Evolutionary conservation across 2,113 vertebrate genomes (phyloP).

Genomic region (Natator depressus): DNA sequence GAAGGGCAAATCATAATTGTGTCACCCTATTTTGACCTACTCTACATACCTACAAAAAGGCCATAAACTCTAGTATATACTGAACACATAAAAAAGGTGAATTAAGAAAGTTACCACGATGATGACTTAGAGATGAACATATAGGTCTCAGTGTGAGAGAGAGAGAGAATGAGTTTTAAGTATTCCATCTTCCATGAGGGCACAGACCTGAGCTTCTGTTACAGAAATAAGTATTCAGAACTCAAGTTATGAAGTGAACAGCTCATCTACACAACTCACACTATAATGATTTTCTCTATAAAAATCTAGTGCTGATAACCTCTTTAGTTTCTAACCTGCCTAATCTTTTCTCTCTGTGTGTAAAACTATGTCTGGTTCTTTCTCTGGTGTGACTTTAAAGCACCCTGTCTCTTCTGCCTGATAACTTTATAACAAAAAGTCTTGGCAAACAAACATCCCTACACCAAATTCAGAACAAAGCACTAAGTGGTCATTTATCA

Average conservation of each 20-base stretch:
- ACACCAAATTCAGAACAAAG: not conserved
- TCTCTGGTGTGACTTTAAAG: not conserved
- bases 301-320: not conserved
- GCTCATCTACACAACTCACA: not conserved
- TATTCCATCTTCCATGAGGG: not conserved
- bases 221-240: not conserved
- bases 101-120: not conserved
- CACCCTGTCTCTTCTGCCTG: not conserved
- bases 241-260: not conserved
- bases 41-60: not conserved
- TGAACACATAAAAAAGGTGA: not conserved
- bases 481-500: not conserved
- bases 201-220: not conserved
- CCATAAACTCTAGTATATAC: not conserved
- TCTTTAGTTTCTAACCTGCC: not conserved
- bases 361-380: not conserved
- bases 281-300: not conserved
- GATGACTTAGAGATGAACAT: not conserved
- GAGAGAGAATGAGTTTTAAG: too few species aligned
- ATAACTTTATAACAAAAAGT: not conserved
- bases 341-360: not conserved
- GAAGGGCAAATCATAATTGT: not conserved
- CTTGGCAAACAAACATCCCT: not conserved
- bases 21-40: not conserved
- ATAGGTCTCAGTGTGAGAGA: accelerated